These are phyloP conservation scores for Platichthys flesus DNA, from an alignment of 2,113 vertebrate genomes.

Conservation along the genomic window DNA sequence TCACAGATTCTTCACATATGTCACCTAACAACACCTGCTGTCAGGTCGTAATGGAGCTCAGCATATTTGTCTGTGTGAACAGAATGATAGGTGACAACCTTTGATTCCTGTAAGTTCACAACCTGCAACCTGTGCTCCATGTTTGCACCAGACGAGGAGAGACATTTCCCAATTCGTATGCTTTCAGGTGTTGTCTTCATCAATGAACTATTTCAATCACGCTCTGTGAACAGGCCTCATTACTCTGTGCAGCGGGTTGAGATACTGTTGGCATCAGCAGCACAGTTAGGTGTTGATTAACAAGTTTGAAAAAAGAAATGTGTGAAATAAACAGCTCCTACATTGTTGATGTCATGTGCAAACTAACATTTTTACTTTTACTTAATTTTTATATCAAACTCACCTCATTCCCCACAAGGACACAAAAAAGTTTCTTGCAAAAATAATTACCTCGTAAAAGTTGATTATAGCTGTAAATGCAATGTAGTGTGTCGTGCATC, in stretches of 20 bases:
- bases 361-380: too few species aligned
- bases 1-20: not conserved
- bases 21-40: not conserved
- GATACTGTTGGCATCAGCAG: constrained; percentile 13
- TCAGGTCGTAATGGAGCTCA: not conserved
- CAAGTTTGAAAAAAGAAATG: not conserved
- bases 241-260: constrained; percentile 1
- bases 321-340: too few species aligned
- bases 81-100: constrained; percentile 13
- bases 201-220: constrained; percentile 33
- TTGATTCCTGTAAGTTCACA: constrained; percentile 3
- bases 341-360: too few species aligned
- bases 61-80: constrained; percentile 1
- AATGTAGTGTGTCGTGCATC: not conserved
- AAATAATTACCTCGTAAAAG: not conserved
- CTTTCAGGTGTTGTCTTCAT: constrained; percentile 25
- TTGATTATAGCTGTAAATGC: not conserved
- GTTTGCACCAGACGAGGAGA: constrained; percentile 6
- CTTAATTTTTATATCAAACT: too few species aligned
- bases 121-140: not conserved
- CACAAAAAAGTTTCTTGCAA: too few species aligned
- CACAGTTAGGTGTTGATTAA: constrained; percentile 35
- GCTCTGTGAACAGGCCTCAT: not conserved
- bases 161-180: not conserved
- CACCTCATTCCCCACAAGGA: too few species aligned